These are phyloP conservation scores for Ictalurus punctatus DNA, from an alignment of 2,113 vertebrate genomes.

Conservation along the genomic window DNA sequence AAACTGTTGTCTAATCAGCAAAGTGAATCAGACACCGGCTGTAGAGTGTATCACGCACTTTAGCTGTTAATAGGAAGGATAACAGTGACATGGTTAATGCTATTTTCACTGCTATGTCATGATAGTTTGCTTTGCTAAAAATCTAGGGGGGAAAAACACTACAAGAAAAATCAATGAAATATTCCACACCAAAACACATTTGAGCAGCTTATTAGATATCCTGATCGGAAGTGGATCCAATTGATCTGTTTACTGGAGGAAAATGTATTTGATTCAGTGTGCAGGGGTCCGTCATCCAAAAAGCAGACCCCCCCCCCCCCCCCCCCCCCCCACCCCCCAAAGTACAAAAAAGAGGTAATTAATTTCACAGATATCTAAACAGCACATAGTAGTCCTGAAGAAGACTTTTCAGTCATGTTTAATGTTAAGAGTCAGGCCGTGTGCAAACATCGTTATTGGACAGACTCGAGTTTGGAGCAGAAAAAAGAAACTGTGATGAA, in stretches of 20 bases:
- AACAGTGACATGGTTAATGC: background rate
- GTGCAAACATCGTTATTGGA: background rate
- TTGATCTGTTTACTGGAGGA: background rate
- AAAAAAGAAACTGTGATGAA: background rate
- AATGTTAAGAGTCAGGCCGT: background rate
- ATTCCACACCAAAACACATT: background rate
- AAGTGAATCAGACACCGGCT: background rate
- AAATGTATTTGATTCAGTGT: background rate
- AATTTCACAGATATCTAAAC: background rate
- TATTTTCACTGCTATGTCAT: background rate
- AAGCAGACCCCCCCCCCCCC: background rate
- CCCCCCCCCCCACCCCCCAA: background rate
- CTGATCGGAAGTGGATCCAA: background rate
- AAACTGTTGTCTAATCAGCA: constrained; percentile 1
- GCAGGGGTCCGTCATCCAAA: background rate
- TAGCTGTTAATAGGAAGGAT: background rate
- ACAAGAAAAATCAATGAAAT: background rate
- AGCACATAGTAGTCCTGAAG: no score
- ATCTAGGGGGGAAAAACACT: background rate
- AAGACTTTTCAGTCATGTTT: background rate
- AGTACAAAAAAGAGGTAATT: background rate
- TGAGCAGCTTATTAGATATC: background rate
- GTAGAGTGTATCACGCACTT: background rate
- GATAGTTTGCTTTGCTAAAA: background rate
- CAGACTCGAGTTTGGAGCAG: background rate